Conservation (phyloP, 2,888 invertebrate genomes). For the Drosophila sordidula region DNA sequence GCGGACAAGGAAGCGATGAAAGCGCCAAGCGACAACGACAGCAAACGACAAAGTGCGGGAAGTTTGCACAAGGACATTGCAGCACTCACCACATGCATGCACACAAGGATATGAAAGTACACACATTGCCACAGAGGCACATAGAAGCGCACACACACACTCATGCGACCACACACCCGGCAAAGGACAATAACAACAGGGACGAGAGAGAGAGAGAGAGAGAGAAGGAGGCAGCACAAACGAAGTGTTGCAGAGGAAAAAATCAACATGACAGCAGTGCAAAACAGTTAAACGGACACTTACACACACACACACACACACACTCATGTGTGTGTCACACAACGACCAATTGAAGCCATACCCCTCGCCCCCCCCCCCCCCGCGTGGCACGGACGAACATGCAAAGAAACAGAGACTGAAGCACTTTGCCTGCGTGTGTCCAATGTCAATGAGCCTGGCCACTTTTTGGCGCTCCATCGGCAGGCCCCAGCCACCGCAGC, state of each 20-base stretch:
- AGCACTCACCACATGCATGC: conserved; percentile 78
- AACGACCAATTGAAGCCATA: conserved; percentile 71
- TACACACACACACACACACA: conserved; percentile 22
- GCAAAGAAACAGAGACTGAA: conserved; percentile 53
- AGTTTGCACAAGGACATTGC: conserved; percentile 81
- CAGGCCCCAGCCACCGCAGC: conserved; percentile 47
- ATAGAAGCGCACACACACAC: conserved; percentile 28
- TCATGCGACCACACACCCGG: conserved; percentile 50
- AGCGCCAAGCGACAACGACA: conserved; percentile 49
- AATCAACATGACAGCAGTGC: conserved; percentile 70
- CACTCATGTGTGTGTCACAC: conserved; percentile 18
- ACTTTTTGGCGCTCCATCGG: conserved; percentile 70
- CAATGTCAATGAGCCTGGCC: conserved; percentile 76
- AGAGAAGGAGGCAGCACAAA: conserved; percentile 16
- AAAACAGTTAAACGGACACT: conserved; percentile 66
- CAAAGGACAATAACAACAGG: conserved; percentile 29
- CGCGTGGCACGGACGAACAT: conserved; percentile 59
- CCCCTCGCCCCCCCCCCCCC: conserved; percentile 30
- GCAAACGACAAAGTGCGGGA: conserved; percentile 74
- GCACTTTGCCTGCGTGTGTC: conserved; percentile 46
- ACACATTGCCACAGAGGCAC: conserved; percentile 32
- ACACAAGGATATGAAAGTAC: conserved; percentile 74
- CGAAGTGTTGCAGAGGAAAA: conserved; percentile 53
- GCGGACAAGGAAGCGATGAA: conserved; percentile 39
- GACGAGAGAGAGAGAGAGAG: conserved; percentile 8